Percentiles rank a stretch among this genome's conserved stretches.
phyloP scores from a whole-genome alignment of 2,888 invertebrate genomes.

The Melanostoma mellinum region DNA sequence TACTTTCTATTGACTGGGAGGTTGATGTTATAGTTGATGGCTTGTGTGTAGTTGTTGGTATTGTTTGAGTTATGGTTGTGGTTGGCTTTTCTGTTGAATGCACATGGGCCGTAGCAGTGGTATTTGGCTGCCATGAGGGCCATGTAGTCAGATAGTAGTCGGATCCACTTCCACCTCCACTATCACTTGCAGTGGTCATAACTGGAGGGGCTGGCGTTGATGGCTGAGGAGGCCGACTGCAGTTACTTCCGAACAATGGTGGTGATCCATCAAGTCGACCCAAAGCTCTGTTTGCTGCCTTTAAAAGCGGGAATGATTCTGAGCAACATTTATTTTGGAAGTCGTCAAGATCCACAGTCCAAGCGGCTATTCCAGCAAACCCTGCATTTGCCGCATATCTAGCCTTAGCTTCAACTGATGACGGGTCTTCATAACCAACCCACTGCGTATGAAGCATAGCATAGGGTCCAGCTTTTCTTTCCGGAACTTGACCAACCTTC shows the following conservation, averaged over 20 bases:
- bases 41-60: conserved; percentile 60
- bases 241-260: conserved; percentile 84
- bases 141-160: conserved; percentile 79
- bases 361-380: conserved; percentile 91
- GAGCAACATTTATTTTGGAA: conserved; percentile 92
- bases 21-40: conserved; percentile 55
- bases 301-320: conserved; percentile 90
- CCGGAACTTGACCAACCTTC: conserved; percentile 85
- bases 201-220: conserved; percentile 90
- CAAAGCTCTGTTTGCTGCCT: conserved; percentile 89
- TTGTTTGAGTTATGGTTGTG: conserved; percentile 75
- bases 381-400: conserved; percentile 88
- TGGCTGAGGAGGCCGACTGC: conserved; percentile 88
- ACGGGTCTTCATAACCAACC: conserved; percentile 93
- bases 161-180: conserved; percentile 80
- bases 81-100: conserved; percentile 79
- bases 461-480: conserved; percentile 86
- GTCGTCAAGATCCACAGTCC: conserved; percentile 95
- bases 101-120: conserved; percentile 77
- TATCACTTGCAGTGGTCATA: conserved; percentile 87
- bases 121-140: conserved; percentile 77
- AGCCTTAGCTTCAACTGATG: conserved; percentile 89
- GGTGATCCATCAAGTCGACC: conserved; percentile 84
- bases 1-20: conserved; percentile 74
- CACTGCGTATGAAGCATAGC: conserved; percentile 92